Conservation (phyloP, 1,140 invertebrate genomes). For the Cotesia chilonis region DNA sequence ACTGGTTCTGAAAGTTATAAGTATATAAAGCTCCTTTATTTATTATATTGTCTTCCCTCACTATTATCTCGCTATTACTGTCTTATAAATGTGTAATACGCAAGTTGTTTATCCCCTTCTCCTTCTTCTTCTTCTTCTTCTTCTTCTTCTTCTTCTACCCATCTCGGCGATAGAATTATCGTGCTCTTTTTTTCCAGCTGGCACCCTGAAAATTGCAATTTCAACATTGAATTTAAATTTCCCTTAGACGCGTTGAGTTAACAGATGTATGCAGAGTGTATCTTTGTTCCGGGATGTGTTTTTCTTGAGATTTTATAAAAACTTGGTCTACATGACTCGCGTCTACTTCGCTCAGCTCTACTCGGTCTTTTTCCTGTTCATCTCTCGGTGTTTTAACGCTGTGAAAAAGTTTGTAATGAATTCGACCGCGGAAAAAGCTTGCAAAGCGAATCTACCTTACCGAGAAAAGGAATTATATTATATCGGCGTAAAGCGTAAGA, state of each 20-base stretch:
- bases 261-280: constrained; percentile 23
- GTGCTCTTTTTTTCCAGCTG: background rate
- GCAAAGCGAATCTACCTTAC: constrained; percentile 43
- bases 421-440: constrained; percentile 35
- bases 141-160: too few relatives aligned
- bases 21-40: too few relatives aligned
- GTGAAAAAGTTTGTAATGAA: constrained; percentile 44
- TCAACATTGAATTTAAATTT: constrained; percentile 51
- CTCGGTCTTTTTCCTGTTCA: background rate
- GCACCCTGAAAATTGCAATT: constrained; percentile 49
- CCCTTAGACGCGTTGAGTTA: constrained; percentile 36
- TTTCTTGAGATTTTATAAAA: too few relatives aligned
- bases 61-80: too few relatives aligned
- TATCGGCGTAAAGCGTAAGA: constrained; percentile 36
- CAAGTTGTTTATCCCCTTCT: background rate
- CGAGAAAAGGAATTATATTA: constrained; percentile 42
- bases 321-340: too few relatives aligned
- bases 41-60: too few relatives aligned
- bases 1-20: too few relatives aligned
- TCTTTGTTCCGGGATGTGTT: background rate
- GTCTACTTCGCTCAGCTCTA: background rate
- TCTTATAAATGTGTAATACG: too few relatives aligned
- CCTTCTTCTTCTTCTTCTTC: too few relatives aligned
- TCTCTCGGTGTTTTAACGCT: background rate
- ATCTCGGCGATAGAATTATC: background rate